Evolutionary conservation across 2,797 vertebrate species (phyloP).

Genomic region (Lacerta bilineata): DNA sequence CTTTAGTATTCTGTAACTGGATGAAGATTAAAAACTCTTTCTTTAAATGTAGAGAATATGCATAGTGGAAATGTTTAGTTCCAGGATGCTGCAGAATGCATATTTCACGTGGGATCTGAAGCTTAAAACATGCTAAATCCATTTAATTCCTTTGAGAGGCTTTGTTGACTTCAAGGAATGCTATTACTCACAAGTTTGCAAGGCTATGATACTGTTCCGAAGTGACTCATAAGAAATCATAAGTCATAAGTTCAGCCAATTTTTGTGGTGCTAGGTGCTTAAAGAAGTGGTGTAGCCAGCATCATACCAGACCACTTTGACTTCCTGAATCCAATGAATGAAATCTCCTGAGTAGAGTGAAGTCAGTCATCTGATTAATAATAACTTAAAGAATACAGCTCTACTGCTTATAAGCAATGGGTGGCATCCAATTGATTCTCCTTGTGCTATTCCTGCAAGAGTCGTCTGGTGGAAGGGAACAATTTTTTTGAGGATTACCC

Average conservation of each 20-base stretch:
- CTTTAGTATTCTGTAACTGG: slow-evolving; percentile 70
- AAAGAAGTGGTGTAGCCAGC: background rate
- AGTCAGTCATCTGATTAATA: no score
- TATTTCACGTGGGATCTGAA: slow-evolving; percentile 51
- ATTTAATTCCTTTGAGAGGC: slow-evolving; percentile 18
- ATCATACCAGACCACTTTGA: background rate
- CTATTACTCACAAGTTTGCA: slow-evolving; percentile 44
- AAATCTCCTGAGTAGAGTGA: no score
- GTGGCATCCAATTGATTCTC: no score
- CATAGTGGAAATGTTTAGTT: slow-evolving; percentile 53
- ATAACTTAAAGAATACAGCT: no score
- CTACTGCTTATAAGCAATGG: no score
- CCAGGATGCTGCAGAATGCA: slow-evolving; percentile 68
- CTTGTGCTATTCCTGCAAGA: no score
- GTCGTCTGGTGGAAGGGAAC: no score
- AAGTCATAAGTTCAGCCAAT: background rate
- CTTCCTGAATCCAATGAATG: background rate
- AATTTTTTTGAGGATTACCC: no score
- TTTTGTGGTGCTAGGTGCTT: background rate
- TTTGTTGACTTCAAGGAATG: slow-evolving; percentile 60
- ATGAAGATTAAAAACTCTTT: slow-evolving; percentile 57
- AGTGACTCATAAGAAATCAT: background rate
- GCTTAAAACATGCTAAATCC: slow-evolving; percentile 26
- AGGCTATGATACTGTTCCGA: background rate
- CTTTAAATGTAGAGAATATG: slow-evolving; percentile 63